phyloP scores from a whole-genome alignment of 2,888 invertebrate genomes.

The Copidosoma aretas region DNA sequence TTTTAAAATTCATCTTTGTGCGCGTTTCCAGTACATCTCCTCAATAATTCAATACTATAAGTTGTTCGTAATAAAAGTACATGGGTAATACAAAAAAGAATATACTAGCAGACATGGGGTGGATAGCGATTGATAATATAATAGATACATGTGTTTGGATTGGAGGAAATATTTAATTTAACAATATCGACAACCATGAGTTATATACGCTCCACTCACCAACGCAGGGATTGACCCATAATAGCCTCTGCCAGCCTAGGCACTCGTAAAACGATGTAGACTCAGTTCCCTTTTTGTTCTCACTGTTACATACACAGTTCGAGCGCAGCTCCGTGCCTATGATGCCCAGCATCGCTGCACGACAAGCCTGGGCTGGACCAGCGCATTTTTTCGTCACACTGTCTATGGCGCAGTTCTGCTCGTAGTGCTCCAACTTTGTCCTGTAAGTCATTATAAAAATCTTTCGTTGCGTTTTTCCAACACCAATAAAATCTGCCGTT shows the following conservation, averaged over 20 bases:
- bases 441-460: slow-evolving; percentile 62
- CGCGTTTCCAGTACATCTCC: background rate
- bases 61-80: too few relatives aligned
- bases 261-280: slow-evolving; percentile 85
- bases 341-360: slow-evolving; percentile 84
- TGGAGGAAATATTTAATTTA: background rate
- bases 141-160: background rate
- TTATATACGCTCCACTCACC: slow-evolving; percentile 75
- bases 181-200: background rate
- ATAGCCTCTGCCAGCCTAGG: slow-evolving; percentile 85
- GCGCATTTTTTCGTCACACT: slow-evolving; percentile 89
- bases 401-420: slow-evolving; percentile 90
- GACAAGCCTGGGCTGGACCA: slow-evolving; percentile 83
- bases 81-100: too few relatives aligned
- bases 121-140: background rate
- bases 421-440: slow-evolving; percentile 82
- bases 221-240: slow-evolving; percentile 93
- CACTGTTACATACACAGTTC: slow-evolving; percentile 76
- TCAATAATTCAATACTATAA: background rate
- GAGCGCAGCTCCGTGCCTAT: slow-evolving; percentile 88
- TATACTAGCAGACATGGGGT: too few relatives aligned
- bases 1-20: slow-evolving; percentile 23
- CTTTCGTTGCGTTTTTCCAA: background rate
- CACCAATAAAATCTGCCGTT: slow-evolving; percentile 3
- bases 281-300: slow-evolving; percentile 73